These are phyloP conservation scores for Fopius arisanus DNA, from an alignment of 1,140 invertebrate genomes.

Conservation along the genomic window DNA sequence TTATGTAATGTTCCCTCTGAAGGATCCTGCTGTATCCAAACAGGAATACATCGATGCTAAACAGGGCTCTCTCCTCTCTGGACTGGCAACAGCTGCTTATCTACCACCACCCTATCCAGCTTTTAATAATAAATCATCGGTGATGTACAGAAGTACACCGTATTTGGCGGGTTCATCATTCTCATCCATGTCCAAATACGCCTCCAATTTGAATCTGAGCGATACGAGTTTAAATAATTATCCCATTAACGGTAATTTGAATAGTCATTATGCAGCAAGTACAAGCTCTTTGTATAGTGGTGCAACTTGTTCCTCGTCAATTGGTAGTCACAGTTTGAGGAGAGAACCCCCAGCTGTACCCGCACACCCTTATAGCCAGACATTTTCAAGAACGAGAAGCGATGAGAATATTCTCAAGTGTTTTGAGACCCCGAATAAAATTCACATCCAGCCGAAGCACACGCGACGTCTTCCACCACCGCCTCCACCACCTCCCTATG, in stretches of 20 bases:
- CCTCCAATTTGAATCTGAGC: constrained; percentile 78
- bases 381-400: constrained; percentile 74
- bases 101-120: constrained; percentile 68
- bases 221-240: constrained; percentile 51
- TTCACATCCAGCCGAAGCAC: constrained; percentile 66
- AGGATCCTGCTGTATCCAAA: constrained; percentile 86
- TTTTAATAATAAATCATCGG: constrained; percentile 69
- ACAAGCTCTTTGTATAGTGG: constrained; percentile 65
- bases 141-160: constrained; percentile 82
- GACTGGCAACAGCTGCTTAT: constrained; percentile 64
- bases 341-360: constrained; percentile 63
- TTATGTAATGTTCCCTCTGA: constrained; percentile 88
- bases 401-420: constrained; percentile 81
- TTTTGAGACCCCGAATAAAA: constrained; percentile 62
- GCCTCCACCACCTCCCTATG: constrained; percentile 74
- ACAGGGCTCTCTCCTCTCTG: constrained; percentile 72
- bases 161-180: constrained; percentile 72
- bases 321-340: constrained; percentile 63
- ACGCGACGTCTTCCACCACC: constrained; percentile 75
- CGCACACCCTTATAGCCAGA: constrained; percentile 59
- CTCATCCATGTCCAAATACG: constrained; percentile 73
- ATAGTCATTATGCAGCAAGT: constrained; percentile 58
- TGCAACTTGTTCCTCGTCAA: constrained; percentile 60
- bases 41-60: constrained; percentile 91
- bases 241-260: constrained; percentile 49